A percentile compares a stretch with the other conserved stretches of the same genome.
These are phyloP conservation scores for Piscicola geometra DNA, from an alignment of 2,888 invertebrate genomes.

Conservation along the genomic window DNA sequence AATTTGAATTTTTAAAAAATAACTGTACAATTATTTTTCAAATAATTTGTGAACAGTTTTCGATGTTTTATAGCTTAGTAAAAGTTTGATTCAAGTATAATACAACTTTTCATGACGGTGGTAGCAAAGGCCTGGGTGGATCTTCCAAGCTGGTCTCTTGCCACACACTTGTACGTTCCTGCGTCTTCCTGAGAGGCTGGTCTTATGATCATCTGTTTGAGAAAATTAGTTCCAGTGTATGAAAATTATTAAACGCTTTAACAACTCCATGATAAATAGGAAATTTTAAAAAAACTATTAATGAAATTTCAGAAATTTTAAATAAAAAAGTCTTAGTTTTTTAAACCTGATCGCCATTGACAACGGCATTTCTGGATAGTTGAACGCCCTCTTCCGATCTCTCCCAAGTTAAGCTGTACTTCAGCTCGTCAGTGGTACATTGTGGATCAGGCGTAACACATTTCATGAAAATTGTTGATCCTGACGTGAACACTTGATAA, in stretches of 20 bases:
- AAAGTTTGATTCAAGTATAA: no score
- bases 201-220: background rate
- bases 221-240: no score
- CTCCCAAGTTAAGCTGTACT: background rate
- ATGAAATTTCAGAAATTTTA: no score
- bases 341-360: conserved; percentile 2
- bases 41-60: no score
- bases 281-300: no score
- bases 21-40: no score
- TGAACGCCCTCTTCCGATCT: background rate
- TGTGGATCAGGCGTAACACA: background rate
- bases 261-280: no score
- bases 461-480: background rate
- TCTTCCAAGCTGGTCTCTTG: background rate
- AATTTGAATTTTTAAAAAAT: no score
- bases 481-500: background rate
- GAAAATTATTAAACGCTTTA: no score
- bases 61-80: no score
- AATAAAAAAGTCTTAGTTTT: no score
- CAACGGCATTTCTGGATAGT: background rate
- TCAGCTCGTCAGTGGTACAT: background rate
- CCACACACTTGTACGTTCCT: conserved; percentile 3
- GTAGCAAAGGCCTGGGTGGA: background rate
- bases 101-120: background rate
- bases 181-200: background rate